Percentiles rank a stretch among this genome's conserved stretches.
Evolutionary conservation across 2,797 vertebrate species (phyloP).

Genomic region (Macroramphosus scolopax): DNA sequence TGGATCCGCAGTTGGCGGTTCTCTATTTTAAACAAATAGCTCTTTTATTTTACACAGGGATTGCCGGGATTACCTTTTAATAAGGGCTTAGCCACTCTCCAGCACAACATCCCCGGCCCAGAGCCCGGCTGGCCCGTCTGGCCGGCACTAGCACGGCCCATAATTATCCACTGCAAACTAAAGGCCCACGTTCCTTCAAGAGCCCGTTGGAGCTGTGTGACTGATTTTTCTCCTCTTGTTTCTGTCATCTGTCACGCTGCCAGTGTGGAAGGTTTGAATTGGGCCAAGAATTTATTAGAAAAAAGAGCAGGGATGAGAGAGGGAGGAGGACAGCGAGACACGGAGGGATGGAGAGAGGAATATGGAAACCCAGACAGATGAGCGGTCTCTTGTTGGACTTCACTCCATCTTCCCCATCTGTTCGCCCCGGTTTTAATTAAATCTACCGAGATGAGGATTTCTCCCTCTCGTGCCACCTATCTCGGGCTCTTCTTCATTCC

Average conservation of each 20-base stretch:
- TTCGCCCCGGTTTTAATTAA: conserved; percentile 97
- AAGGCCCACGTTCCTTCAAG: conserved; percentile 59
- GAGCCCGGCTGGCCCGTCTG: conserved; percentile 27
- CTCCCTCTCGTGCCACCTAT: conserved; percentile 61
- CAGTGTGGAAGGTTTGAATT: conserved; percentile 75
- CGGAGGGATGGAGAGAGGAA: conserved; percentile 46
- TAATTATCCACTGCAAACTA: conserved; percentile 70
- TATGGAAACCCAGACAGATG: conserved; percentile 86
- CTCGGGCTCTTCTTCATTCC: conserved; percentile 28
- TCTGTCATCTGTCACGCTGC: conserved; percentile 69
- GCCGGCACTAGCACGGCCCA: conserved; percentile 45
- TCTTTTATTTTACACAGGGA: conserved; percentile 73
- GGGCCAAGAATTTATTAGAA: conserved; percentile 83
- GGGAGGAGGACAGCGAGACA: conserved; percentile 30
- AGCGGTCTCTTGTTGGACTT: conserved; percentile 91
- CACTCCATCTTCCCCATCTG: conserved; percentile 95
- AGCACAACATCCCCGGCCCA: conserved; percentile 55
- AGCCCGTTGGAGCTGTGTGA: conserved; percentile 57
- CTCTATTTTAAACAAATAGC: conserved; percentile 74
- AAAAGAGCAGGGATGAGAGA: conserved; percentile 36
- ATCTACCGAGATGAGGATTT: conserved; percentile 89
- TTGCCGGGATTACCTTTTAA: conserved; percentile 78
- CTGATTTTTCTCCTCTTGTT: conserved; percentile 44
- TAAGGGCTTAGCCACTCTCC: conserved; percentile 72
- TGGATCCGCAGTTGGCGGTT: conserved; percentile 43